Evolutionary conservation across 2,888 invertebrate genomes (phyloP), one percentile per base, ranked within the genome.

Genomic region (Sinopyrophorus schimmeli): DNA sequence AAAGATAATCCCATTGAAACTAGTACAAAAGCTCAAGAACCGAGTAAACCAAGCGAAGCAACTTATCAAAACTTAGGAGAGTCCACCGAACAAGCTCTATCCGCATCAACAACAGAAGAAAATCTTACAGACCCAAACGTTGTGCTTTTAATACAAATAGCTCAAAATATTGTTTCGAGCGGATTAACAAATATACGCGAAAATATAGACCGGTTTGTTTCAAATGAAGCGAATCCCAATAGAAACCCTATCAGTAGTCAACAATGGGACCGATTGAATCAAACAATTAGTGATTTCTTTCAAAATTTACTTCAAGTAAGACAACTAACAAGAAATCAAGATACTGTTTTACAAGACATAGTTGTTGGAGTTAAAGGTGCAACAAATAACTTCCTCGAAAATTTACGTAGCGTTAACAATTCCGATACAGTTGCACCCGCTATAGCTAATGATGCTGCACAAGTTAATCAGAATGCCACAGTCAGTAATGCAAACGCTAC

Each of bases 191-290:
- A 24, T 12, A 40, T 50, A 5, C 26, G 39, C 5, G 30, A 44
- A 40, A 41, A 28, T 14, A 18, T 44, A 2, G 39, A 50, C n/a
- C 40, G 35, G 7, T 21, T 32, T 15, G 21, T 17, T 10, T 20
- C 21, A 1, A 10, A 15, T 5, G 27, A 26, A 27, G 27, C 17
- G 9, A 6, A 10, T 11, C 5, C 4, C n/a, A 27, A 26, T 12
- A 32, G 20, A 24, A 42, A 35, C 7, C 39, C 44, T 2, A 39
- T 50, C 9, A 46, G 14, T 9, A 14, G 15, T 6, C 21, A 39
- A 23, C 44, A 50, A 16, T 50, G 50, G 50, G 10, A 34, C 11
- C 16, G 14, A 12, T 37, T 50, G 35, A 50, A 50, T 34, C 18
- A 30, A 40, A 50, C 44, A 2, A 28, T 50, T 46, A 9, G 40